A percentile compares a stretch with the other conserved stretches of the same genome.
phyloP scores from a whole-genome alignment of 2,113 vertebrate genomes.

The Smithornis capensis region DNA sequence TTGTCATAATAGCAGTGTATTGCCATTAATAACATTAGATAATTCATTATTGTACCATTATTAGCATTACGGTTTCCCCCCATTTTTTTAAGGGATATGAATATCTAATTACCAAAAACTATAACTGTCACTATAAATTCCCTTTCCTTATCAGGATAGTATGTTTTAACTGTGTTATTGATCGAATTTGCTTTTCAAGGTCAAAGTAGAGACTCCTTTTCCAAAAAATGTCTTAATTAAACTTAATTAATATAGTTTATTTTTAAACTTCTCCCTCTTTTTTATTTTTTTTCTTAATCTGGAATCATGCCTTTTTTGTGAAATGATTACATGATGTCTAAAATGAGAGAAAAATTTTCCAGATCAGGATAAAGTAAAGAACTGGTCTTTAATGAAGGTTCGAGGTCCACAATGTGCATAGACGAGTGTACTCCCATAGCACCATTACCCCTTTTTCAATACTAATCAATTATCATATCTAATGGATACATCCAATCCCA shows the following conservation, averaged over 20 bases:
- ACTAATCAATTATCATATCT: too few species aligned
- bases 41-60: background rate
- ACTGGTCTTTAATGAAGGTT: too few species aligned
- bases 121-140: background rate
- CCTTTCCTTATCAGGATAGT: background rate
- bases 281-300: background rate
- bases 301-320: accelerated
- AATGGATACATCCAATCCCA: too few species aligned
- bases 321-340: background rate
- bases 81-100: background rate
- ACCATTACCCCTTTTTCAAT: too few species aligned
- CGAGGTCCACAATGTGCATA: too few species aligned
- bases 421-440: too few species aligned
- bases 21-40: background rate
- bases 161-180: background rate
- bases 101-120: background rate
- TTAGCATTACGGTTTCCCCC: background rate
- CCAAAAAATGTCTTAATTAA: background rate
- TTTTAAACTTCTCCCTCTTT: accelerated
- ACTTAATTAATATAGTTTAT: background rate
- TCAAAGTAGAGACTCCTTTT: background rate
- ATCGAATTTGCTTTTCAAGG: background rate
- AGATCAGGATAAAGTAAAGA: too few species aligned
- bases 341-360: too few species aligned
- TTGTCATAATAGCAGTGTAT: background rate